phyloP scores from a whole-genome alignment of 2,888 invertebrate genomes.

The Nemoura dubitans region DNA sequence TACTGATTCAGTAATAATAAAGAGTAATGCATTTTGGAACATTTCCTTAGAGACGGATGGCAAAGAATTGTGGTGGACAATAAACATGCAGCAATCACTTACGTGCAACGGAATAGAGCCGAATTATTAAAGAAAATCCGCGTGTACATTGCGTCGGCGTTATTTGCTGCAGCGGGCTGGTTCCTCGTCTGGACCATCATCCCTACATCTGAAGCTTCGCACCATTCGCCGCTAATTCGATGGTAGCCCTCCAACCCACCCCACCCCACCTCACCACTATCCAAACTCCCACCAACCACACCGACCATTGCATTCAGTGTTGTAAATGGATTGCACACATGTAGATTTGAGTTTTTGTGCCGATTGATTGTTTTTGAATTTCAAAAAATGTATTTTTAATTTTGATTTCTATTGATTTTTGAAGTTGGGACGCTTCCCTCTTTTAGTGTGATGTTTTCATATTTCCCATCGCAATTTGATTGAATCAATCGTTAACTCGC shows the following conservation, averaged over 20 bases:
- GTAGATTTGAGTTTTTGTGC: background rate
- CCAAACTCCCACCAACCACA: no score
- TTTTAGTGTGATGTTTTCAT: background rate
- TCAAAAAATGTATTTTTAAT: background rate
- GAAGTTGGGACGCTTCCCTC: background rate
- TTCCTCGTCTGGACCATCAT: conserved; percentile 7
- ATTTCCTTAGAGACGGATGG: background rate
- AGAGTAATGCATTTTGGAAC: background rate
- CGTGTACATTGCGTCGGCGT: background rate
- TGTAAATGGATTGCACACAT: background rate
- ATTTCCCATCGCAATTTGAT: background rate
- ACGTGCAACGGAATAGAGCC: background rate
- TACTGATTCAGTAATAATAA: background rate
- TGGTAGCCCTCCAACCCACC: background rate
- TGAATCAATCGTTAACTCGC: background rate
- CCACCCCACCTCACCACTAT: no score
- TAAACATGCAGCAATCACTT: background rate
- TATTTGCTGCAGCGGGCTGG: background rate
- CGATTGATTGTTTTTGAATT: background rate
- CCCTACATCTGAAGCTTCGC: background rate
- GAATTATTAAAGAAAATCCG: conserved; percentile 7
- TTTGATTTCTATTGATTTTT: background rate
- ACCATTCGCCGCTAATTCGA: background rate
- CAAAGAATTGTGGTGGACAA: background rate
- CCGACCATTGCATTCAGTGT: background rate